Percentiles rank a stretch among this genome's conserved stretches.
These are phyloP conservation scores for Ciconia nigra DNA, from an alignment of 2,797 vertebrate genomes.

Conservation along the genomic window DNA sequence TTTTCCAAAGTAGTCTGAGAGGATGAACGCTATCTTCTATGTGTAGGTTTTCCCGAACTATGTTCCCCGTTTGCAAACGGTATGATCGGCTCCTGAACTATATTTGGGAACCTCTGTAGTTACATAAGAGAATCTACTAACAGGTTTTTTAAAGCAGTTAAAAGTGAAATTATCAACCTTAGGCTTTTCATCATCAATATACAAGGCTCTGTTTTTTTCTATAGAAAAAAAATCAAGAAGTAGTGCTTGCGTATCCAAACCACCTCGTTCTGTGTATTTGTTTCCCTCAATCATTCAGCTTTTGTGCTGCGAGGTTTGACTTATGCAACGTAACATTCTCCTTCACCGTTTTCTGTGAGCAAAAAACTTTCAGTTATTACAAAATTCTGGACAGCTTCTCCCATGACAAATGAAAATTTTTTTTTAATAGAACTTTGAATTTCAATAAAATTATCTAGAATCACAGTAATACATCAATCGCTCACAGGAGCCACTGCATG, in stretches of 20 bases:
- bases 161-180: background rate
- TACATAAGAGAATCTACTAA: background rate
- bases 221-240: background rate
- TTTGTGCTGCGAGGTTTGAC: background rate
- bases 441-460: background rate
- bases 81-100: rapidly evolving
- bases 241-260: background rate
- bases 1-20: background rate
- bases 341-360: background rate
- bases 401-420: background rate
- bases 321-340: rapidly evolving
- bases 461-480: background rate
- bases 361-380: background rate
- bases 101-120: background rate
- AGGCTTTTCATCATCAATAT: background rate
- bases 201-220: background rate
- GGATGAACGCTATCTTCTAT: background rate
- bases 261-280: background rate
- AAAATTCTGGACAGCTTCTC: background rate
- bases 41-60: background rate
- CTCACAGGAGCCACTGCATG: background rate
- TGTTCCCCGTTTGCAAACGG: background rate
- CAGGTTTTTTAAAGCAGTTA: background rate
- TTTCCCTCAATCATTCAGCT: background rate
- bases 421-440: background rate